Evolutionary conservation across 1,140 invertebrate species (phyloP), one percentile per base, ranked within the genome.

Genomic region (Mylabris phalerata): DNA sequence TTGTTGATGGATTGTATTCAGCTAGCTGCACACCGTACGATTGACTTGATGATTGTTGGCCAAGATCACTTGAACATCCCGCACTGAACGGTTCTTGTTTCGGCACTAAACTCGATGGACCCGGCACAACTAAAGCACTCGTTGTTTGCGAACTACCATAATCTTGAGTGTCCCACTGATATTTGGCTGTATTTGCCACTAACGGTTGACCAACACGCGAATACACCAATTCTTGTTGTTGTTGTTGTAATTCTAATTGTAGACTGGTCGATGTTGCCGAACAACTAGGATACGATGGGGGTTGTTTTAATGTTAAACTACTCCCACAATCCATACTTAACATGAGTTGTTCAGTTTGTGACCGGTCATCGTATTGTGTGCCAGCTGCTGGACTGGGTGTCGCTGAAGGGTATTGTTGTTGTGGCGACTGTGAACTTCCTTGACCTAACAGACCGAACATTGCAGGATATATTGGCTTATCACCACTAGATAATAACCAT

Each of bases 1-100:
- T 94, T 9, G 93, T 96, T 55, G 90, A 92, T 2, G 91, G 92
- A 75, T 93, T 93, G 77, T 94, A 95, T 68, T 95, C 92, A 1
- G 93, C 93, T 47, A 96, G 76, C 64, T 91, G 86, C 0, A 93
- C 87, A 9, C 82, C 77, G 42, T 81, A 75, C 4, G 75, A 73
- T 13, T 71, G 55, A 48, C 72, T 65, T 13, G 69, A 63, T 4
- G 61, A 45, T 56, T 74, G 66, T 41, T 75, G 72, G 54, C 76
- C 63, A 6, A 71, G 61, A 40, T 76, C 72, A 50, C 72, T 69
- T 5, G 75, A 73, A 47, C 71, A 73, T n/a, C 73, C 67, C 10
- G 78, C 71, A 62, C 79, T 82, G 65, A 85, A 86, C 0, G 84
- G 81, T 67, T 92, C 89, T 63, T 90, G 88, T 71, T 92, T 90